Evolutionary conservation across 2,888 invertebrate species (phyloP).

Genomic region (Drosophila mayaguana): DNA sequence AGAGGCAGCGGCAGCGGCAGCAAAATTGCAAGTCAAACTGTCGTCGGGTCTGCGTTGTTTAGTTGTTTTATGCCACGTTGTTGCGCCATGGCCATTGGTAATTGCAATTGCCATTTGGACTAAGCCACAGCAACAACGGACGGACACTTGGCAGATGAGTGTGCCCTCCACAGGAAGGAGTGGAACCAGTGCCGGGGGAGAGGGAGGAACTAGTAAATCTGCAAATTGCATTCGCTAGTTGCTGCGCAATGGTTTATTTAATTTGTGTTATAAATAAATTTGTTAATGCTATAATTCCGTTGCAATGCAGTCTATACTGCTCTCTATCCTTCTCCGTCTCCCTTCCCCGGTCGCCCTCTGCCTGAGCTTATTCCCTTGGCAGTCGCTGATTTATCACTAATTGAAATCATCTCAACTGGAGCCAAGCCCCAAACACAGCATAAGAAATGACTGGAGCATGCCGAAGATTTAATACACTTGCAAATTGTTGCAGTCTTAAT

Average conservation of each 20-base stretch:
- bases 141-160: constrained; percentile 41
- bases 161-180: not conserved
- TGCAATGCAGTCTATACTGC: constrained; percentile 15
- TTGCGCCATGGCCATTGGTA: constrained; percentile 61
- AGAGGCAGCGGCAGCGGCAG: constrained; percentile 26
- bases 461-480: constrained; percentile 25
- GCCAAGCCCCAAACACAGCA: constrained; percentile 36
- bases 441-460: constrained; percentile 1
- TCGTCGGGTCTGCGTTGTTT: constrained; percentile 73
- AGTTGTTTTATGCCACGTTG: constrained; percentile 59
- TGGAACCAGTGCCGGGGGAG: not conserved
- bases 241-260: constrained; percentile 70
- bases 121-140: constrained; percentile 40
- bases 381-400: constrained; percentile 60
- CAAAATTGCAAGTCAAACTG: constrained; percentile 77
- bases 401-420: constrained; percentile 58
- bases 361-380: constrained; percentile 13
- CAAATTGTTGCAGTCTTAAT: constrained; percentile 10
- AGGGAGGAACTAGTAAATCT: constrained; percentile 41
- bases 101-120: constrained; percentile 79
- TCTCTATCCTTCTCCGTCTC: not conserved
- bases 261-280: constrained; percentile 80
- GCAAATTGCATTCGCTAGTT: constrained; percentile 72
- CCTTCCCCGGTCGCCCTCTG: not conserved
- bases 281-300: constrained; percentile 61